Conservation (phyloP, 2,888 invertebrate species). For the Orchesella flavescens region DNA sequence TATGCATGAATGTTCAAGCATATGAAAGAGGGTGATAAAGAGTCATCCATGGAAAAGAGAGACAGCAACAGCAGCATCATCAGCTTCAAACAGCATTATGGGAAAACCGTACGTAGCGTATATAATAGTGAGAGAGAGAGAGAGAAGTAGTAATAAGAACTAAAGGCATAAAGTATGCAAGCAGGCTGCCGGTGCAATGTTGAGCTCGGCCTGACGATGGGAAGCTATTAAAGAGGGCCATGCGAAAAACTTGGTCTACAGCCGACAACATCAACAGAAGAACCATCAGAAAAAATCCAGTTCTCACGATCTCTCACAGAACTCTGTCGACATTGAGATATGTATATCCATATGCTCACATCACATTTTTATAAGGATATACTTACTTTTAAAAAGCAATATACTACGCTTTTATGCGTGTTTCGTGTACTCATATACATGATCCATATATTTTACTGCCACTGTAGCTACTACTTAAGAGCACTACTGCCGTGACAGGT, state of each 20-base stretch:
- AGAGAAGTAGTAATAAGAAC: slow-evolving; percentile 17
- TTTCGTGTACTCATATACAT: slow-evolving; percentile 13
- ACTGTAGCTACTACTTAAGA: slow-evolving; percentile 10
- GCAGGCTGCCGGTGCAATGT: slow-evolving; percentile 67
- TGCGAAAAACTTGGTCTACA: slow-evolving; percentile 63
- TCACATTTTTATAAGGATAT: no score
- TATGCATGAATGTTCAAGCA: background rate
- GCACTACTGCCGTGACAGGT: slow-evolving; percentile 45
- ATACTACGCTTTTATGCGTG: background rate
- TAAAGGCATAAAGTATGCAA: slow-evolving; percentile 58
- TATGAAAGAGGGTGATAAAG: slow-evolving; percentile 31
- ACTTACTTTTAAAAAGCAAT: no score
- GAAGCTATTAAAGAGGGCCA: slow-evolving; percentile 69
- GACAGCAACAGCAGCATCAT: slow-evolving; percentile 32
- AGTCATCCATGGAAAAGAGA: slow-evolving; percentile 40
- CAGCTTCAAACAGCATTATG: slow-evolving; percentile 19
- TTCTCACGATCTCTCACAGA: slow-evolving; percentile 69
- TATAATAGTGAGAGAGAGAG: background rate
- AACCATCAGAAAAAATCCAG: slow-evolving; percentile 68
- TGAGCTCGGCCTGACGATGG: slow-evolving; percentile 65
- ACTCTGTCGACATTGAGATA: slow-evolving; percentile 27
- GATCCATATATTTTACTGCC: slow-evolving; percentile 33
- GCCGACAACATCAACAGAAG: slow-evolving; percentile 41
- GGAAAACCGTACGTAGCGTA: slow-evolving; percentile 10
- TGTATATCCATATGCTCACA: background rate